Evolutionary conservation across 2,113 vertebrate genomes (phyloP), one percentile per base, ranked within the genome.

Genomic region (Buteo buteo): DNA sequence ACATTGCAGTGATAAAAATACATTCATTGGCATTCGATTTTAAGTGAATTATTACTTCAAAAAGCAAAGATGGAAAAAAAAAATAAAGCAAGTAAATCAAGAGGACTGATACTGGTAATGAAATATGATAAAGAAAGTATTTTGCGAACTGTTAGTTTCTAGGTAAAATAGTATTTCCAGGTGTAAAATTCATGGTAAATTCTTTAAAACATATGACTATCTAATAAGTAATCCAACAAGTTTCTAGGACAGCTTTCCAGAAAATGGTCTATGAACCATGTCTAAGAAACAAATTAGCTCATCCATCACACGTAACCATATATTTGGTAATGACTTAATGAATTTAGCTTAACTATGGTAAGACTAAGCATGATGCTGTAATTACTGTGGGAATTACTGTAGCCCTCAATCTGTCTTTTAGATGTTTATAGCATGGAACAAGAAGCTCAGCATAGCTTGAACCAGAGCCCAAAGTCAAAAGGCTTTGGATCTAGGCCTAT

Each of bases 161-260:
- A 88, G 42, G 42, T 49, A 80, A 93, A 91, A 92, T 13, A 80
- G 45, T 70, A 88, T 80, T 97, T 94, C 64, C 54, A 94, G 76
- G 65, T 94, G 44, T 40, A 92, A 95, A 92, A 93, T 59, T 69
- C 9, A 82, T n/a, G 28, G 38, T 54, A 86, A 72, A 66, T 88
- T 65, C 40, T 80, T 91, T 90, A 87, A 82, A 90, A 86, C 31
- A 57, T 49, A 34, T 70, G 57, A 83, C 77, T 92, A 40, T 40
- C 66, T 95, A 82, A 19, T 42, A 91, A 87, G 64, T 34, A 38
- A 85, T 31, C 20, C 64, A 96, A 69, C 17, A 82, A 86, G 47
- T 93, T 97, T 94, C 74, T 92, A 79, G 82, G 94, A 84, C 17
- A 79, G 64, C 76, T 87, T 82, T 97, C 83, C 95, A 90, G 80